Conservation (phyloP, 2,113 vertebrate species). For the Motacilla alba region DNA sequence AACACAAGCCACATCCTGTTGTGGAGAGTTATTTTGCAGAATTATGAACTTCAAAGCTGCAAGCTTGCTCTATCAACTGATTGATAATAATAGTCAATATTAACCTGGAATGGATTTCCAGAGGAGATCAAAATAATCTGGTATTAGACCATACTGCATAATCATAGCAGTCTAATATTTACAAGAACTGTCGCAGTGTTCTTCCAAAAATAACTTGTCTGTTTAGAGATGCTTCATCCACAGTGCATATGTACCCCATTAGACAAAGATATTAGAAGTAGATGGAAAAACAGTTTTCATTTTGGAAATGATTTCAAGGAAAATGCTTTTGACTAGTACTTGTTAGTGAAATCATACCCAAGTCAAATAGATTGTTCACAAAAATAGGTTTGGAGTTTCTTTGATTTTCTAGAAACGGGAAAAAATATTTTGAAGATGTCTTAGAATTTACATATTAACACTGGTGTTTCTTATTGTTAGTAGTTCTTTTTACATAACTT, state of each 20-base stretch:
- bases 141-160: background rate
- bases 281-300: background rate
- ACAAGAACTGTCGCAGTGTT: background rate
- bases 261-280: background rate
- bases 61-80: background rate
- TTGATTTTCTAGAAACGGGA: background rate
- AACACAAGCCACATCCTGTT: conserved; percentile 34
- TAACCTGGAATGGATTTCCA: background rate
- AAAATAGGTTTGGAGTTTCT: background rate
- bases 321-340: background rate
- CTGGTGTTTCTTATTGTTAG: background rate
- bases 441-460: background rate
- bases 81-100: background rate
- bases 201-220: background rate
- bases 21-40: background rate
- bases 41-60: background rate
- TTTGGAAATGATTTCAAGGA: background rate
- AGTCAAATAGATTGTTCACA: background rate
- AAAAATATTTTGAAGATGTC: background rate
- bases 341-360: background rate
- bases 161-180: background rate
- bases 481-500: background rate
- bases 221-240: background rate
- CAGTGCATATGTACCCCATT: background rate
- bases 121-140: background rate